Percentiles rank a stretch among this genome's conserved stretches.
Conservation (phyloP, 1,140 invertebrate species). For the Sminthurinus signatus region DNA sequence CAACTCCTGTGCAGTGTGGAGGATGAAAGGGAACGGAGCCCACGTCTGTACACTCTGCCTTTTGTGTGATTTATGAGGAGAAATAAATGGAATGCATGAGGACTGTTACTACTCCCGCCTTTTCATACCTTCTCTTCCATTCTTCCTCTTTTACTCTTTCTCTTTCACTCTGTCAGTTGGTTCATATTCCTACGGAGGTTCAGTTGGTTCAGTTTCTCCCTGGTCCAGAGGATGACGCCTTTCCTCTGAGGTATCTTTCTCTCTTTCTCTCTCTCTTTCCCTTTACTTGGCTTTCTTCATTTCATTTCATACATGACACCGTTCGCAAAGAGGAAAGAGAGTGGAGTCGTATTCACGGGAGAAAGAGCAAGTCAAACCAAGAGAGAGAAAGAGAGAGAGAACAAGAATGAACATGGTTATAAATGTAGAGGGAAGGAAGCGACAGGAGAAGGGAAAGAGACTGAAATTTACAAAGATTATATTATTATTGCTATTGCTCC, state of each 20-base stretch:
- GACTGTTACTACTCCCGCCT: slow-evolving; percentile 20
- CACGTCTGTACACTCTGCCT: slow-evolving; percentile 24
- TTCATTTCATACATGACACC: no score
- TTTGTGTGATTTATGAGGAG: slow-evolving; percentile 40
- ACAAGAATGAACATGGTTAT: no score
- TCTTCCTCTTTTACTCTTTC: no score
- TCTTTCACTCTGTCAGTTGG: no score
- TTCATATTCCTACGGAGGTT: no score
- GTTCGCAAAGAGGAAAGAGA: neutral
- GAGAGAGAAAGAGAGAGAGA: slow-evolving; percentile 13
- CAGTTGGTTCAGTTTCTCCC: no score
- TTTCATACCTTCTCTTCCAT: slow-evolving; percentile 26
- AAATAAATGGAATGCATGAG: slow-evolving; percentile 41
- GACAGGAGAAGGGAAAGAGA: no score
- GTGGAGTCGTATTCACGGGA: slow-evolving; percentile 12
- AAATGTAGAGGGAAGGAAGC: no score
- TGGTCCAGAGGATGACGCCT: no score
- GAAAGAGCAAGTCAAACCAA: slow-evolving; percentile 8
- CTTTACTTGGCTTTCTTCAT: slow-evolving; percentile 1
- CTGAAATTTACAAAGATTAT: no score
- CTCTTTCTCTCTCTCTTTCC: slow-evolving; percentile 9
- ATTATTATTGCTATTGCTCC: no score
- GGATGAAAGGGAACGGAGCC: neutral
- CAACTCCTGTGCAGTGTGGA: no score
- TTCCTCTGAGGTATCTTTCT: slow-evolving; percentile 1